phyloP scores from a whole-genome alignment of 2,888 invertebrate genomes.

The Temnothorax unifasciatus region DNA sequence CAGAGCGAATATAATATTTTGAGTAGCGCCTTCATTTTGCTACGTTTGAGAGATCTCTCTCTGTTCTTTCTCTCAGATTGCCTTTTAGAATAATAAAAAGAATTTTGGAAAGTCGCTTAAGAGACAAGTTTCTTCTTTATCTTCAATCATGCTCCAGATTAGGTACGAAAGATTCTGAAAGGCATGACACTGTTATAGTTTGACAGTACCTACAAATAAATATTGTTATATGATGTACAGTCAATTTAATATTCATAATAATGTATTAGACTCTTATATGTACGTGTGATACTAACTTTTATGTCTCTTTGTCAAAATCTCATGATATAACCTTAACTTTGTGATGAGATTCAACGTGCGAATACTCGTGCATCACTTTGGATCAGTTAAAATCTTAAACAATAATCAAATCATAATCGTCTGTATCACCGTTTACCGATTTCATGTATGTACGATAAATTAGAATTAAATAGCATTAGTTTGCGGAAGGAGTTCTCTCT shows the following conservation, averaged over 20 bases:
- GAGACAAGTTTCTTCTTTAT: neutral
- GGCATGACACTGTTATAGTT: neutral
- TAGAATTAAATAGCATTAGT: neutral
- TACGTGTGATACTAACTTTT: neutral
- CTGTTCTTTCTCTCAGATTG: neutral
- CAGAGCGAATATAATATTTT: constrained; percentile 81
- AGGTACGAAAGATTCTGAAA: neutral
- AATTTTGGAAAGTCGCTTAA: neutral
- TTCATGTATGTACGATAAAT: neutral
- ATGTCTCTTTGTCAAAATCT: neutral
- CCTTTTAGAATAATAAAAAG: neutral
- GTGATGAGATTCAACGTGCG: neutral
- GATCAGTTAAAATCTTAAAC: neutral
- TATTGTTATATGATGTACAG: neutral
- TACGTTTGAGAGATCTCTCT: neutral
- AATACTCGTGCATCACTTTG: neutral
- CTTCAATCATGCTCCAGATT: neutral
- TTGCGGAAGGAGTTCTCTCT: neutral
- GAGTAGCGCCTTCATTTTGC: constrained; percentile 77
- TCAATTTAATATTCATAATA: neutral
- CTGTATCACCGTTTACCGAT: neutral
- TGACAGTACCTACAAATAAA: constrained; percentile 16
- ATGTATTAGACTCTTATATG: neutral
- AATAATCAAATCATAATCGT: neutral
- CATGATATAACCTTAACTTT: constrained; percentile 43